Percentiles rank a stretch among this genome's conserved stretches.
phyloP scores from a whole-genome alignment of 2,113 vertebrate species.

The Neodon shergylaensis region DNA sequence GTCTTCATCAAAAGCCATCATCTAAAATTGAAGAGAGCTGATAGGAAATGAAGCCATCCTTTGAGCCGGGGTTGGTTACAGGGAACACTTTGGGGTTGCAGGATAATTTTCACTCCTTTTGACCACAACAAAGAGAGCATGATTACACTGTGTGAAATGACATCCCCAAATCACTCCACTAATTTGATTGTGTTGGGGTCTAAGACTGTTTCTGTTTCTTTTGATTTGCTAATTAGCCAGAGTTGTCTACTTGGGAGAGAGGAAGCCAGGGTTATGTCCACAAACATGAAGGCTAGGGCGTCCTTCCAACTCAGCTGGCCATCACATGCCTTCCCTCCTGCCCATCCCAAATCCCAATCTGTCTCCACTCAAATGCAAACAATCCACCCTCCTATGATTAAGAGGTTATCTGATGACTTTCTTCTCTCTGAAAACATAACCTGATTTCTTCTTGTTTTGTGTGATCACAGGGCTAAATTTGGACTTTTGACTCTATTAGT shows the following conservation, averaged over 20 bases:
- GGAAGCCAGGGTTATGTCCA: constrained; percentile 30
- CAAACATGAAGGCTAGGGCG: background rate
- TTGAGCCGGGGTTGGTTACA: background rate
- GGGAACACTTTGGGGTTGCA: background rate
- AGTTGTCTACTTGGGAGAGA: constrained; percentile 21
- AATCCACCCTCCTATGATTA: background rate
- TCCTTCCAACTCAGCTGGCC: background rate
- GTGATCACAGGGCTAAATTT: background rate
- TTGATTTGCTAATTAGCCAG: constrained; percentile 75
- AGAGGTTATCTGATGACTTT: background rate
- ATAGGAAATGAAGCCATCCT: background rate
- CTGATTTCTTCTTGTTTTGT: background rate
- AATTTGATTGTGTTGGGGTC: constrained; percentile 76
- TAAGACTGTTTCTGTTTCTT: constrained; percentile 69
- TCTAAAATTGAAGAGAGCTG: background rate
- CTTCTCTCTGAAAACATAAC: constrained; percentile 6
- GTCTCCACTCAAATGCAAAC: background rate
- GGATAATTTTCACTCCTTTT: constrained; percentile 65
- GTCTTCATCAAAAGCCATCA: background rate
- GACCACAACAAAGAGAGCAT: constrained; percentile 68
- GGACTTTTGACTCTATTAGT: background rate
- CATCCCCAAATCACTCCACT: constrained; percentile 68
- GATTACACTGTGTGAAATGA: constrained; percentile 54
- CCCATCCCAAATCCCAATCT: background rate
- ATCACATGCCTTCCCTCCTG: background rate